Conservation (phyloP, 2,888 invertebrate species). For the Spodoptera littoralis region DNA sequence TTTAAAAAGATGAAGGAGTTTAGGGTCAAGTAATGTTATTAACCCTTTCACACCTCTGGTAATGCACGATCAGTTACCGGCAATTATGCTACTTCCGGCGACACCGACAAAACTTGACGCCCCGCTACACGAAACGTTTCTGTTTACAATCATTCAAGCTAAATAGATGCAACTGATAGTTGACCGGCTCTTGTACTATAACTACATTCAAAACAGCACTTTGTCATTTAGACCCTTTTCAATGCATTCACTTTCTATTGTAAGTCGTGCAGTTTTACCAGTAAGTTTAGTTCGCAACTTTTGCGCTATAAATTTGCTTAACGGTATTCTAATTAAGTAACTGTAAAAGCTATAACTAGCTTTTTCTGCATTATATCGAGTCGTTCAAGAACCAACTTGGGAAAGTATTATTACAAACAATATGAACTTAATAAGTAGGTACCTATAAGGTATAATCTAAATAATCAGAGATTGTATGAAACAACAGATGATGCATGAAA, state of each 20-base stretch:
- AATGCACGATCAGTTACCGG: slow-evolving; percentile 83
- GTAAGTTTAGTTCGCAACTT: slow-evolving; percentile 5
- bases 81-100: slow-evolving; percentile 83
- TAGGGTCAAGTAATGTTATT: slow-evolving; percentile 85
- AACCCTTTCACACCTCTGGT: slow-evolving; percentile 85
- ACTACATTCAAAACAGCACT: slow-evolving; percentile 22
- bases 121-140: slow-evolving; percentile 55
- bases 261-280: slow-evolving; percentile 15
- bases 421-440: no score
- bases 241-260: slow-evolving; percentile 12
- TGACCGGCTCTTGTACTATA: slow-evolving; percentile 42
- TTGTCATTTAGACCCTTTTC: background rate
- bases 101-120: slow-evolving; percentile 70
- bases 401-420: no score
- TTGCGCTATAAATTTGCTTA: slow-evolving; percentile 11
- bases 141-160: slow-evolving; percentile 54
- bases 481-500: slow-evolving; percentile 53
- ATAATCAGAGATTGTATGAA: slow-evolving; percentile 14
- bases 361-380: slow-evolving; percentile 7
- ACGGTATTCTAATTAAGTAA: slow-evolving; percentile 11
- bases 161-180: slow-evolving; percentile 54
- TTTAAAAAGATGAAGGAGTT: slow-evolving; percentile 67
- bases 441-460: no score
- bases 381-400: slow-evolving; percentile 3
- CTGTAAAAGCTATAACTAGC: slow-evolving; percentile 6